Base-by-base conservation (phyloP, 1,140 invertebrate species). In the Zophobas atratus region DNA sequence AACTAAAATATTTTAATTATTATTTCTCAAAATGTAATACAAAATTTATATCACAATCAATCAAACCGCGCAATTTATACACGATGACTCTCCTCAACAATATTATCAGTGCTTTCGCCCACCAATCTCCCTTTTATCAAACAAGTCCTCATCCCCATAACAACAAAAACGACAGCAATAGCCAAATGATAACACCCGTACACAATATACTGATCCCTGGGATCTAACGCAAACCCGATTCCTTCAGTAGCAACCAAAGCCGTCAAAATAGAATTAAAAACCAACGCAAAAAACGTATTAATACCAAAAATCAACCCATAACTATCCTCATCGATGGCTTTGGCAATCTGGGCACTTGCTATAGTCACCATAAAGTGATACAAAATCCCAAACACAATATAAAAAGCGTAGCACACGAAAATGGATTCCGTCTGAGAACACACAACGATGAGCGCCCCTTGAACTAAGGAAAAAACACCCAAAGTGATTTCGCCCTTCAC, bases 221-320 rank as follows among this genome's bases (percentile, higher is more conserved):
- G 85, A 33, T 82, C 56, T 4, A 90, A 79, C 53, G 79, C 78
- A 32, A 90, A 87, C 6, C 84, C 85, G 39, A 87, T 73, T 49
- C 75, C 81, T 57, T 84, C 85, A 80, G 83, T 85, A 5, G 91
- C 89, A 3, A 97, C 91, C 6, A 94, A 85, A 0, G 92, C 82
- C 0, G 95, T 98, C 2, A 98, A 84, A 33, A 96, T 80, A 5
- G 93, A 92, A 86, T 98, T 95, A 0, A 97, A 82, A 1, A 90
- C 81, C 0, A 97, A 88, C n/a, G 95, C 94, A 0, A 96, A 41
- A 71, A 98, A 94, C 0, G 93, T 96, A 86, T 97, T 98, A 56
- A 97, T 89, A 4, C 96, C 97, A 88, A 98, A 98, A 80, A 98
- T 92, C 6, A 98, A 87, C 1, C 94, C 96, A 85, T 96, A 97